Evolutionary conservation across 2,113 vertebrate genomes (phyloP).

Genomic region (Azemiops feae): DNA sequence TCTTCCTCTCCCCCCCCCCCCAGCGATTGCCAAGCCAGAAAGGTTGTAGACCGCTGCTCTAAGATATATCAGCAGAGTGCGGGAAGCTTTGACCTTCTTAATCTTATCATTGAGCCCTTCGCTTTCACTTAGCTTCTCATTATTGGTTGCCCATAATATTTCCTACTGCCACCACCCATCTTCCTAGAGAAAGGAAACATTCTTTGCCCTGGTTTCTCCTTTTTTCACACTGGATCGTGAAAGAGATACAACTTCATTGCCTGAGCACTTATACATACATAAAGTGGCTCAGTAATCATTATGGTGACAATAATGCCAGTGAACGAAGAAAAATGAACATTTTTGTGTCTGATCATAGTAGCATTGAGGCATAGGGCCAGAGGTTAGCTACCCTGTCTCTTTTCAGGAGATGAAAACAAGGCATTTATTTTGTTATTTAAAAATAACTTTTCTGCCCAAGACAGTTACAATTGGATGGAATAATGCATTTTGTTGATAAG

Average conservation of each 20-base stretch:
- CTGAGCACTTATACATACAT: background rate
- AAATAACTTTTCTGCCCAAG: background rate
- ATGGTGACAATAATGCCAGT: background rate
- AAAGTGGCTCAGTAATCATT: background rate
- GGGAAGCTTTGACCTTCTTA: background rate
- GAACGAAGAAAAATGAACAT: background rate
- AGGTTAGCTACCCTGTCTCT: background rate
- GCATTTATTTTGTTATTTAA: background rate
- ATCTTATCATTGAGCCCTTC: background rate
- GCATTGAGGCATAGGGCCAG: background rate
- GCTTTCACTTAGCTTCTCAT: background rate
- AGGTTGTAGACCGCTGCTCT: background rate
- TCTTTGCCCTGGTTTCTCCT: background rate
- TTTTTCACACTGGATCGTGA: background rate
- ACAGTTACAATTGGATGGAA: background rate
- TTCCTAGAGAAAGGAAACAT: background rate
- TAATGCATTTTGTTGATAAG: background rate
- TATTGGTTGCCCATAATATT: background rate
- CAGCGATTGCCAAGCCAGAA: background rate
- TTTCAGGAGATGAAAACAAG: background rate
- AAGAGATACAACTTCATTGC: background rate
- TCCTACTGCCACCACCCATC: background rate
- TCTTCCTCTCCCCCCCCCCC: background rate
- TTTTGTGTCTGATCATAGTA: background rate
- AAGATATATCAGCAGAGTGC: too few relatives aligned